Percentiles rank a stretch among this genome's conserved stretches.
Evolutionary conservation across 2,797 vertebrate species (phyloP).

Genomic region (Periophthalmus magnuspinnatus): DNA sequence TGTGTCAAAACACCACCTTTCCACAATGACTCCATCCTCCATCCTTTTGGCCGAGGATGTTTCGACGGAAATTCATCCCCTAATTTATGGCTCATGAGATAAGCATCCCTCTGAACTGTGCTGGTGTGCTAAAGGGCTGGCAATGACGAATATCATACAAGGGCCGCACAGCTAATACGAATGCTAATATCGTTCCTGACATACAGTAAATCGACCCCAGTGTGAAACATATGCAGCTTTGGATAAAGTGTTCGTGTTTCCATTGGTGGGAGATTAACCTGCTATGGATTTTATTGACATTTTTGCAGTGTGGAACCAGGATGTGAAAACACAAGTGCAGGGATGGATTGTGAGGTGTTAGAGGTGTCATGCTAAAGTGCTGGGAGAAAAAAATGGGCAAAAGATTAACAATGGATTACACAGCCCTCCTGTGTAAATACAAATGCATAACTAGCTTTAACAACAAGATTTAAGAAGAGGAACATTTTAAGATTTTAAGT

Average conservation of each 20-base stretch:
- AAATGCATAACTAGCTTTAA: background rate
- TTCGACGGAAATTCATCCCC: constrained; percentile 70
- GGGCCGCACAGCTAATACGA: constrained; percentile 71
- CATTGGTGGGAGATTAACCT: constrained; percentile 74
- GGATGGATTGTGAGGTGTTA: constrained; percentile 9
- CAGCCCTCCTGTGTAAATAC: background rate
- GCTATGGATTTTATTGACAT: constrained; percentile 77
- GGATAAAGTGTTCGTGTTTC: constrained; percentile 78
- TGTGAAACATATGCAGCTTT: constrained; percentile 74
- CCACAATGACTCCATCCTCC: constrained; percentile 78
- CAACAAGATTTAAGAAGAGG: background rate
- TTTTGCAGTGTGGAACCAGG: constrained; percentile 47
- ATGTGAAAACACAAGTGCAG: constrained; percentile 44
- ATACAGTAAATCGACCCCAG: constrained; percentile 75
- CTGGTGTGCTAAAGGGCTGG: constrained; percentile 67
- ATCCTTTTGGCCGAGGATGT: constrained; percentile 65
- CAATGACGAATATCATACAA: constrained; percentile 74
- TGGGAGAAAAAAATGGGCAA: constrained; percentile 16
- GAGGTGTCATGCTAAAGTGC: constrained; percentile 36
- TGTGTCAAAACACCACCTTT: constrained; percentile 74
- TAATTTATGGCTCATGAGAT: constrained; percentile 80
- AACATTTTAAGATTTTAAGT: background rate
- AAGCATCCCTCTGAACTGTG: constrained; percentile 73
- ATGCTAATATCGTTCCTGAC: constrained; percentile 76
- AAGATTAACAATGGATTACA: background rate